Conservation (phyloP, 2,113 vertebrate genomes). For the Nicator chloris region DNA sequence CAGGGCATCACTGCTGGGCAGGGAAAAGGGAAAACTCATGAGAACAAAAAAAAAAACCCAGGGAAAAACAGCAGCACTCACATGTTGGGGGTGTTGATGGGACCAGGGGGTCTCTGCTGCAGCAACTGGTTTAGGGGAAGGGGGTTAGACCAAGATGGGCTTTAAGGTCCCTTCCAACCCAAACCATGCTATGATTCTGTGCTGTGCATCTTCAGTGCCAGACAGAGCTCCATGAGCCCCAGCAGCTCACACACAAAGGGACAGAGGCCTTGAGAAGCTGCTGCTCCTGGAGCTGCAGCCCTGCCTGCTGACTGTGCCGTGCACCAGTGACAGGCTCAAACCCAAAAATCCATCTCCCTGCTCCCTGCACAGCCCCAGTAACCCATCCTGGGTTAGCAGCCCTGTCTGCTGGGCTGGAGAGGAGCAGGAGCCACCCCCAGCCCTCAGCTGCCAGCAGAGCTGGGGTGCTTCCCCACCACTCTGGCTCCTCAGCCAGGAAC, state of each 20-base stretch:
- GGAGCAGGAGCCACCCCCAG: neutral
- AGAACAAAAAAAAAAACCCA: neutral
- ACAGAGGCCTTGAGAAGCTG: neutral
- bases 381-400: accelerated
- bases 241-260: neutral
- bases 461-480: neutral
- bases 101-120: neutral
- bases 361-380: neutral
- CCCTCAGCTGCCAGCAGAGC: neutral
- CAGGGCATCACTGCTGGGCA: neutral
- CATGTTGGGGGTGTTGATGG: accelerated
- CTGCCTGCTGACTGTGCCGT: accelerated
- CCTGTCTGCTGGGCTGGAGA: accelerated
- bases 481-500: neutral
- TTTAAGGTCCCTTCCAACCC: neutral
- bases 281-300: neutral
- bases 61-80: neutral
- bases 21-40: neutral
- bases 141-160: neutral
- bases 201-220: neutral
- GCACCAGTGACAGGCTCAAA: neutral
- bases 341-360: accelerated
- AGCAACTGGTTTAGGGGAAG: neutral
- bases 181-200: no score
- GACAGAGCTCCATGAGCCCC: accelerated